Evolutionary conservation across 1,140 invertebrate species (phyloP).

Genomic region (Aradophagus sp.): DNA sequence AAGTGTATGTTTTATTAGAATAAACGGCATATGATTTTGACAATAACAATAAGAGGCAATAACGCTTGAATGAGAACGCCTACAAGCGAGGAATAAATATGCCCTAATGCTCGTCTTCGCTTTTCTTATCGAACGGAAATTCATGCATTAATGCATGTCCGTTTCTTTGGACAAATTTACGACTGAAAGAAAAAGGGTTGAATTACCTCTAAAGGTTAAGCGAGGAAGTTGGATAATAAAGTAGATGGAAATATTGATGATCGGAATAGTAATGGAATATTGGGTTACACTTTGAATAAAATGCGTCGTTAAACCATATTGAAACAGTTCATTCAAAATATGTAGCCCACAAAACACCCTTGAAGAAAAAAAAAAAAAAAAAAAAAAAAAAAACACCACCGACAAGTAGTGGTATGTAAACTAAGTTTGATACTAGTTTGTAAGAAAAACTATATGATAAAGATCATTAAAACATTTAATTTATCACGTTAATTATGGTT

Average conservation of each 20-base stretch:
- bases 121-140: conserved; percentile 46
- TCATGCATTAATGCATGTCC: conserved; percentile 49
- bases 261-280: conserved; percentile 43
- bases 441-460: too few species aligned
- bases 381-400: too few species aligned
- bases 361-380: too few species aligned
- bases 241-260: conserved; percentile 51
- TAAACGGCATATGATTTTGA: too few species aligned
- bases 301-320: conserved; percentile 13
- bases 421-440: too few species aligned
- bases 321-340: conserved; percentile 25
- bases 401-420: too few species aligned
- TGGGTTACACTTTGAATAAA: conserved; percentile 36
- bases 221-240: conserved; percentile 42
- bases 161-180: conserved; percentile 42
- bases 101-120: conserved; percentile 14
- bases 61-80: too few species aligned
- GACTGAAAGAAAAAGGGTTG: conserved; percentile 47
- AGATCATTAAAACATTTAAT: too few species aligned
- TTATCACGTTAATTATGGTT: too few species aligned
- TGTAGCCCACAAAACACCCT: too few species aligned
- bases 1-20: too few species aligned
- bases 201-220: conserved; percentile 40
- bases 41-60: too few species aligned
- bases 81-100: neutral